phyloP scores from a whole-genome alignment of 1,140 invertebrate species.

The Cataglyphis hispanica region DNA sequence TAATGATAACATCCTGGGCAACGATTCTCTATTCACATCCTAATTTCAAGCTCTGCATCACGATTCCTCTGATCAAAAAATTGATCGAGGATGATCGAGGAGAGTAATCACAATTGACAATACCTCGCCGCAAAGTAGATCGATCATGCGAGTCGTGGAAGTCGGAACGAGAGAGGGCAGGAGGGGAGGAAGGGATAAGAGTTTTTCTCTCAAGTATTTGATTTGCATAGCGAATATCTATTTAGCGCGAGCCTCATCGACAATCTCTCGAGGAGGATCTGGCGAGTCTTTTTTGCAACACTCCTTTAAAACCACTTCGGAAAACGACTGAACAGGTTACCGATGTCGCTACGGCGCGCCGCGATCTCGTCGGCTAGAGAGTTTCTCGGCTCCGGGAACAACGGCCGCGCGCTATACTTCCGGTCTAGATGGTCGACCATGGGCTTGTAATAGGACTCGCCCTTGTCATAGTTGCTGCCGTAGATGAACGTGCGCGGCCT shows the following conservation, averaged over 20 bases:
- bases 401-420: constrained; percentile 88
- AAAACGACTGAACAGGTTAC: constrained; percentile 86
- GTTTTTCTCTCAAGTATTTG: constrained; percentile 57
- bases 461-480: constrained; percentile 93
- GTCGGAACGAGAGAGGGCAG: neutral
- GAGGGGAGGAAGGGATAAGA: neutral
- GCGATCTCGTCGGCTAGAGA: constrained; percentile 85
- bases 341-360: constrained; percentile 85
- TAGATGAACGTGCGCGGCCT: constrained; percentile 92
- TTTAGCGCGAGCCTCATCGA: constrained; percentile 43
- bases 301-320: constrained; percentile 86
- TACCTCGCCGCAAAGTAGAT: neutral
- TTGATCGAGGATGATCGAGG: constrained; percentile 24
- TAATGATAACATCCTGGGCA: constrained; percentile 27
- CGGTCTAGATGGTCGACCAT: constrained; percentile 91
- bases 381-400: constrained; percentile 84
- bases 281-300: constrained; percentile 72
- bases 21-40: constrained; percentile 41
- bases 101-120: constrained; percentile 15
- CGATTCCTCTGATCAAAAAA: neutral
- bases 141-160: constrained; percentile 50
- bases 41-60: constrained; percentile 25
- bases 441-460: constrained; percentile 92
- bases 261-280: constrained; percentile 58
- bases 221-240: constrained; percentile 56